Conservation (phyloP, 2,113 vertebrate species). For the Caranx melampygus region DNA sequence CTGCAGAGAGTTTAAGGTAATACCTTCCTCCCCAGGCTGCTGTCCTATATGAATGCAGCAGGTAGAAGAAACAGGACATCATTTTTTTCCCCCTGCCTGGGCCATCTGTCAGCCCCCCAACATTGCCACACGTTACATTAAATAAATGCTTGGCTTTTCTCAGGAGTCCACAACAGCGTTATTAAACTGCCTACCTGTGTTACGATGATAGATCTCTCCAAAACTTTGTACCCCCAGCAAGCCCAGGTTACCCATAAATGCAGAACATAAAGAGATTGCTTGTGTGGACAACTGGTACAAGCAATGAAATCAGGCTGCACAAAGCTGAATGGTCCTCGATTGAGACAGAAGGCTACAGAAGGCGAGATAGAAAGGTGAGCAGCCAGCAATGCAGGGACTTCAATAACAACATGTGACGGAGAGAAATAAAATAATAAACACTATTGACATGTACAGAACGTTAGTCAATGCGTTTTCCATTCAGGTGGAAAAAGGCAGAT, state of each 20-base stretch:
- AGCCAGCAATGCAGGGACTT: slow-evolving; percentile 27
- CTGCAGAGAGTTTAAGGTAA: slow-evolving; percentile 1
- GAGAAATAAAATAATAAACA: background rate
- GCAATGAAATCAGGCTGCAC: slow-evolving; percentile 60
- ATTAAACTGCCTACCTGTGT: slow-evolving; percentile 83
- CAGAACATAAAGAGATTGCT: slow-evolving; percentile 77
- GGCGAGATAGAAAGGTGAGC: slow-evolving; percentile 20
- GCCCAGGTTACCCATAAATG: slow-evolving; percentile 67
- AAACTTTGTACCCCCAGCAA: slow-evolving; percentile 67
- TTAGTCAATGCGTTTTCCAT: background rate
- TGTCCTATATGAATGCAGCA: slow-evolving; percentile 58
- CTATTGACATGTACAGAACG: background rate
- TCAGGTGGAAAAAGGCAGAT: no score
- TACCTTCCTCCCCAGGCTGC: slow-evolving; percentile 20
- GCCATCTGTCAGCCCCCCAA: slow-evolving; percentile 70
- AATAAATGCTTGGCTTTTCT: slow-evolving; percentile 78
- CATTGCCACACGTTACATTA: slow-evolving; percentile 71
- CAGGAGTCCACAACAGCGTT: slow-evolving; percentile 70
- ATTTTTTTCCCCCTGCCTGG: slow-evolving; percentile 64
- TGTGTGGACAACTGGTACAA: slow-evolving; percentile 60
- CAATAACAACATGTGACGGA: slow-evolving; percentile 1
- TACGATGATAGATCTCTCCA: slow-evolving; percentile 79
- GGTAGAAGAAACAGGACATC: slow-evolving; percentile 47
- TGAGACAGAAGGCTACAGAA: slow-evolving; percentile 35
- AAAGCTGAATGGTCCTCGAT: slow-evolving; percentile 51